Base-by-base conservation (phyloP, 2,888 invertebrate genomes). In the Stenchaetothrips biformis region DNA sequence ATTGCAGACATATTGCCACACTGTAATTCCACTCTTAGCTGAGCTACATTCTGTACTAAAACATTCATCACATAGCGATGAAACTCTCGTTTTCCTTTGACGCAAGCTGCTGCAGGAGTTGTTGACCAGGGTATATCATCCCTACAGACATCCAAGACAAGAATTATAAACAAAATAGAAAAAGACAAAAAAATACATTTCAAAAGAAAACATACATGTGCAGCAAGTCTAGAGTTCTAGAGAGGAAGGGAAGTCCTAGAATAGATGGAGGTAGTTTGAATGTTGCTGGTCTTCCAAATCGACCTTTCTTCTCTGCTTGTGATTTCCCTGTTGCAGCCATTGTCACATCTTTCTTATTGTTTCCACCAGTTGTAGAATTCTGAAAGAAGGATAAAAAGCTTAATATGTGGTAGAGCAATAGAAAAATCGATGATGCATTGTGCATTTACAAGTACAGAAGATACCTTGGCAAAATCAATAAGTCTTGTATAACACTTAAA, bases 391-490 rank as follows among this genome's bases (percentile, higher is more conserved):
- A 74, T 21, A 21, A 11, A 2, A 74, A 74, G 25, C 25, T 25
- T 7, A 1, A 53, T 11, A 6, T 18, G 0, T 8, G 13, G 13
- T 53, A n/a, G n/a, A n/a, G n/a, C 37, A 37, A 1, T 37, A 37
- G 37, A 4, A 37, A 37, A 37, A 37, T 37, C 4, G 37, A 37
- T 37, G 37, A 37, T 4, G 4, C 37, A 37, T 1, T 37, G 37
- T 37, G 37, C 4, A 37, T 37, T 37, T 37, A 37, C 37, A 8
- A 74, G 25, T 25, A 7, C 53, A 53, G 13, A 53, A 53, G 48
- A 77, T 86, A 91, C 91, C 89, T 92, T 92, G 18, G 88, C 88
- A 82, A 89, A 90, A 48, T 92, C 91, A 25, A 89, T 81, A 2
- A 92, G 84, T 81, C 89, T 87, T 47, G 84, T 87, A 82, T 91